Percentiles rank a stretch among this genome's conserved stretches.
These are phyloP conservation scores for Lasioglossum villosulum DNA, from an alignment of 2,888 invertebrate genomes.

Conservation along the genomic window DNA sequence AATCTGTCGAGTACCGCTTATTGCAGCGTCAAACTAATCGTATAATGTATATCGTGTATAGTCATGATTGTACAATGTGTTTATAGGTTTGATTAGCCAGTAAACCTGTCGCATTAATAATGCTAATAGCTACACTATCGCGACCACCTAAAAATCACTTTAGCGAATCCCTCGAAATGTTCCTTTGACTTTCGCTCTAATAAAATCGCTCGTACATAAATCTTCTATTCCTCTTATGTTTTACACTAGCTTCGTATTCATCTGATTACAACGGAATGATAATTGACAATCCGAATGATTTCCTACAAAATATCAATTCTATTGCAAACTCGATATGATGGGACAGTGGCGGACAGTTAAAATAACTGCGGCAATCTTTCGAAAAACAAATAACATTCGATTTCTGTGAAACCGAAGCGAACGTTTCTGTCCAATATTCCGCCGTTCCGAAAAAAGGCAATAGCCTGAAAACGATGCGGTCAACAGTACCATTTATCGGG, in stretches of 20 bases:
- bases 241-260: neutral
- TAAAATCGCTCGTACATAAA: neutral
- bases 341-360: neutral
- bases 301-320: neutral
- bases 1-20: neutral
- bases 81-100: neutral
- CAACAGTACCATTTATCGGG: neutral
- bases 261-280: neutral
- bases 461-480: neutral
- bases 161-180: neutral
- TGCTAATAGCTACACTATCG: neutral
- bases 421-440: neutral
- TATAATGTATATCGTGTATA: neutral
- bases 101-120: neutral
- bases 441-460: neutral
- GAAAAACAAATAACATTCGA: neutral
- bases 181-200: neutral
- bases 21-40: neutral
- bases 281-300: neutral
- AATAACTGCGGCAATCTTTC: neutral
- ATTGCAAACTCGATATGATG: neutral
- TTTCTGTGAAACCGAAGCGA: neutral
- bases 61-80: neutral
- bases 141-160: neutral
- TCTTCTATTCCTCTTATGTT: neutral